These are phyloP conservation scores for Lasioglossum pauxillum DNA, from an alignment of 2,888 invertebrate species.

Conservation along the genomic window DNA sequence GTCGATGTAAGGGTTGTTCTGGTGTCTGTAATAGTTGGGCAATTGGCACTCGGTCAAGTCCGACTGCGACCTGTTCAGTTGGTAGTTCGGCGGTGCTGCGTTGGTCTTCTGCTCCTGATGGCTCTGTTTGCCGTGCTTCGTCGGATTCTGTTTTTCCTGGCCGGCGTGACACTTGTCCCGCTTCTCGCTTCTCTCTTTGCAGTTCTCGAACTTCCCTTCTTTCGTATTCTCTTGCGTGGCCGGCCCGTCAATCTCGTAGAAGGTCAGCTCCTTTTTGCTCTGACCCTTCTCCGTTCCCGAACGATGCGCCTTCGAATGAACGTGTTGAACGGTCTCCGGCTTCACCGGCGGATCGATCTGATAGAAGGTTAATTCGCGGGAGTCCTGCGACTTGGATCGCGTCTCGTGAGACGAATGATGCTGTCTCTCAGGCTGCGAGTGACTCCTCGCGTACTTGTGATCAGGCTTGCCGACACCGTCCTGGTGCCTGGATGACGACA, in stretches of 20 bases:
- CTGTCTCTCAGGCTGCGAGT: slow-evolving; percentile 81
- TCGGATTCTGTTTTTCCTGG: slow-evolving; percentile 62
- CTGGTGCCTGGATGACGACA: slow-evolving; percentile 60
- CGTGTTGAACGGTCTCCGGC: slow-evolving; percentile 67
- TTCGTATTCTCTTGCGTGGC: slow-evolving; percentile 68
- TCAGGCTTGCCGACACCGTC: slow-evolving; percentile 72
- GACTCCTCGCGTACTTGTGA: slow-evolving; percentile 77
- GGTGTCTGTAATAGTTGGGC: slow-evolving; percentile 73
- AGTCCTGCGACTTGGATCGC: slow-evolving; percentile 81
- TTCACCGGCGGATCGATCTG: slow-evolving; percentile 78
- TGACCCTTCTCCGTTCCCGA: slow-evolving; percentile 67
- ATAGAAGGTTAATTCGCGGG: slow-evolving; percentile 78
- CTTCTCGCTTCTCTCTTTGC: slow-evolving; percentile 69
- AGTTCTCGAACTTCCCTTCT: slow-evolving; percentile 69
- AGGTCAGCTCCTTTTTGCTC: slow-evolving; percentile 76
- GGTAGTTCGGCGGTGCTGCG: slow-evolving; percentile 58
- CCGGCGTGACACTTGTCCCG: slow-evolving; percentile 59
- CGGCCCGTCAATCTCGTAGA: slow-evolving; percentile 81
- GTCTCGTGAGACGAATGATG: slow-evolving; percentile 76
- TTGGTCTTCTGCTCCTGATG: slow-evolving; percentile 74
- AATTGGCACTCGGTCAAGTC: slow-evolving; percentile 72
- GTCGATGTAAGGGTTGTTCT: slow-evolving; percentile 74
- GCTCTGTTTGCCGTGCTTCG: slow-evolving; percentile 56
- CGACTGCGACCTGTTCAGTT: slow-evolving; percentile 70
- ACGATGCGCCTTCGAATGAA: slow-evolving; percentile 74